These are phyloP conservation scores for Epinephelus awoara DNA, from an alignment of 2,797 vertebrate genomes.

Conservation along the genomic window DNA sequence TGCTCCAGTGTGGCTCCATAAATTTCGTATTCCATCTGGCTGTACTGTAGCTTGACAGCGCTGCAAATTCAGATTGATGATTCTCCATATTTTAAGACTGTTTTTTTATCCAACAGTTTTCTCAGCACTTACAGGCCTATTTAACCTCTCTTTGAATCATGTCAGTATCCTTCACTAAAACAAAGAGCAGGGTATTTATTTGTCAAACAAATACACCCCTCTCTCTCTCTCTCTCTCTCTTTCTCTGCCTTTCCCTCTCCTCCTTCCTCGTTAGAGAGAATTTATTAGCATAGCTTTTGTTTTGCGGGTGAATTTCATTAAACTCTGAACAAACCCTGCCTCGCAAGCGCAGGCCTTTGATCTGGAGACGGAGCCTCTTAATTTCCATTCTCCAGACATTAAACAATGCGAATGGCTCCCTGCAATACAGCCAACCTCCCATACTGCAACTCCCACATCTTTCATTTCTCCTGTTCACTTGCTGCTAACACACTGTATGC, in stretches of 20 bases:
- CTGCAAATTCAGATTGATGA: slow-evolving; percentile 62
- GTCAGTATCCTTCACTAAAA: slow-evolving; percentile 74
- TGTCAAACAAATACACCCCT: slow-evolving; percentile 82
- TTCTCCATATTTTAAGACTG: slow-evolving; percentile 40
- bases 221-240: slow-evolving; percentile 37
- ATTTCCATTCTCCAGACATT: slow-evolving; percentile 88
- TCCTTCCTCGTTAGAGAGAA: slow-evolving; percentile 81
- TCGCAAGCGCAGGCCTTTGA: slow-evolving; percentile 82
- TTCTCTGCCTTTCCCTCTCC: slow-evolving; percentile 61
- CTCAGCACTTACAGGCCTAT: slow-evolving; percentile 73
- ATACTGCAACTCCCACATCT: slow-evolving; percentile 71
- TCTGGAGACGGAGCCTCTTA: slow-evolving; percentile 83
- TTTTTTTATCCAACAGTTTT: slow-evolving; percentile 40
- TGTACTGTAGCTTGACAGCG: slow-evolving; percentile 34
- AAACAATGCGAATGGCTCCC: slow-evolving; percentile 81
- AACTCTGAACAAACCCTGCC: slow-evolving; percentile 86
- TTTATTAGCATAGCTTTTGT: slow-evolving; percentile 87
- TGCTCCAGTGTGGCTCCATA: slow-evolving; percentile 2
- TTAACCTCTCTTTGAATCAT: slow-evolving; percentile 81
- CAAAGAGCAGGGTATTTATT: slow-evolving; percentile 80
- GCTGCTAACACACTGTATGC: slow-evolving; percentile 67
- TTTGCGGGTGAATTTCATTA: slow-evolving; percentile 88
- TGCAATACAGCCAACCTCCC: slow-evolving; percentile 76
- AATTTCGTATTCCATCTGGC: slow-evolving; percentile 34
- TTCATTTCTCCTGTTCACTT: slow-evolving; percentile 62